Percentiles rank a stretch among this genome's conserved stretches.
These are phyloP conservation scores for Stichopus horrens DNA, from an alignment of 53 echinoderm and acorn worm species.

Conservation along the genomic window DNA sequence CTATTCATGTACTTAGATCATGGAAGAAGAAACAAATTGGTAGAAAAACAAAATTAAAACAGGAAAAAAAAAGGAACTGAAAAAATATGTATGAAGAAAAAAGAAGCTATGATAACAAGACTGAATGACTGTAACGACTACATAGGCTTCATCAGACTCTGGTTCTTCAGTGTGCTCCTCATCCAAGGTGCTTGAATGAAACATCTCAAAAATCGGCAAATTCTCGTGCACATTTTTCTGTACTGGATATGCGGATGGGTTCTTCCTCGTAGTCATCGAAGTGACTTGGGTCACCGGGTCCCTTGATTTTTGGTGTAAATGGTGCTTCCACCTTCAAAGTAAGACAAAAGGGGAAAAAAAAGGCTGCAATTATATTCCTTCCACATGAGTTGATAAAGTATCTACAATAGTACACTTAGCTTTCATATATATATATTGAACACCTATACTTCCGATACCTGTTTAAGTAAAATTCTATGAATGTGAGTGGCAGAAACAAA, in stretches of 20 bases:
- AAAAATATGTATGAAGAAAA: background rate
- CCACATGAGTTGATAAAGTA: too few relatives aligned
- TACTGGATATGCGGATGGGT: slow-evolving; percentile 84
- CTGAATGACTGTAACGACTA: background rate
- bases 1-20: background rate
- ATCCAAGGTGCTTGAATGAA: slow-evolving; percentile 15
- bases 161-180: background rate
- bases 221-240: slow-evolving; percentile 95
- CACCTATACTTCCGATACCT: too few relatives aligned
- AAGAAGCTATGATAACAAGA: slow-evolving; percentile 7
- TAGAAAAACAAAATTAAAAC: background rate
- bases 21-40: slow-evolving; percentile 9
- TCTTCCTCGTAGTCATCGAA: slow-evolving; percentile 99
- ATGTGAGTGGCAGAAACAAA: too few relatives aligned
- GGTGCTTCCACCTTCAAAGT: slow-evolving; percentile 92
- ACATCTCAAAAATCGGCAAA: slow-evolving; percentile 93
- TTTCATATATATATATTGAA: too few relatives aligned
- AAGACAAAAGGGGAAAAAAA: background rate
- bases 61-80: background rate
- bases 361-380: background rate
- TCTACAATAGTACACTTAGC: too few relatives aligned
- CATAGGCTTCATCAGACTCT: background rate
- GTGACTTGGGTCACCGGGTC: slow-evolving; percentile 91
- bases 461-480: too few relatives aligned
- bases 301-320: slow-evolving; percentile 83